Evolutionary conservation across 2,888 invertebrate species (phyloP).

Genomic region (Lepetodrilus schrolli): DNA sequence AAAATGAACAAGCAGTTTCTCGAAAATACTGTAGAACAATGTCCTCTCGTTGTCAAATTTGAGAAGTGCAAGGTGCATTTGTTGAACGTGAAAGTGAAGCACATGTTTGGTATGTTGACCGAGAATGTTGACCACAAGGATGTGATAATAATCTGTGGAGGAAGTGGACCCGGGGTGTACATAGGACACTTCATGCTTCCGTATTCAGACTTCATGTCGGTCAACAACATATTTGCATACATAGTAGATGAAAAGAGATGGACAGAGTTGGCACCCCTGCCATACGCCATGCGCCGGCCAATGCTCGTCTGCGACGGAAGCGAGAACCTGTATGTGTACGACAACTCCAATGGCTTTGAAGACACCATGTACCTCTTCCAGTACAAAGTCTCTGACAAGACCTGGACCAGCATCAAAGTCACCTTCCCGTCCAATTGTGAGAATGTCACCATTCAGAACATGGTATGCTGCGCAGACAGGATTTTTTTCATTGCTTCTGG

Average conservation of each 20-base stretch:
- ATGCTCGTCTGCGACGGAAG: slow-evolving; percentile 45
- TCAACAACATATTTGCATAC: slow-evolving; percentile 55
- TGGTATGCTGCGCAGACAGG: slow-evolving; percentile 45
- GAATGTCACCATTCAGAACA: slow-evolving; percentile 45
- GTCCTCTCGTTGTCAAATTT: slow-evolving; percentile 41
- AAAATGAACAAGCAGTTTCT: slow-evolving; percentile 45
- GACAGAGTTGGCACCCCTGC: slow-evolving; percentile 60
- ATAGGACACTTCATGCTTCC: slow-evolving; percentile 51
- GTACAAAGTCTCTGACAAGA: slow-evolving; percentile 48
- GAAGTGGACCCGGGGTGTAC: slow-evolving; percentile 49
- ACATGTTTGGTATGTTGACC: slow-evolving; percentile 47
- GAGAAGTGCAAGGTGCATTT: slow-evolving; percentile 52
- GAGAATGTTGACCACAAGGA: slow-evolving; percentile 46
- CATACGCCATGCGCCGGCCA: slow-evolving; percentile 52
- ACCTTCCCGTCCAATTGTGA: slow-evolving; percentile 43
- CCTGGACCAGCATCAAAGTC: slow-evolving; percentile 51
- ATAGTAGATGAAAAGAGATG: slow-evolving; percentile 56
- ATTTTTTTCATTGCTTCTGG: slow-evolving; percentile 51
- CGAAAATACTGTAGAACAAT: slow-evolving; percentile 46
- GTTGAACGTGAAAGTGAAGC: slow-evolving; percentile 51
- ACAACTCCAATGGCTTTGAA: slow-evolving; percentile 32
- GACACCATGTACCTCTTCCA: slow-evolving; percentile 29
- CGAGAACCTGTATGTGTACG: slow-evolving; percentile 51
- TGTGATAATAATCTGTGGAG: slow-evolving; percentile 56
- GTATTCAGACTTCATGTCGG: slow-evolving; percentile 47